Conservation (phyloP, 2,888 invertebrate species). For the Nephrotoma appendiculata region DNA sequence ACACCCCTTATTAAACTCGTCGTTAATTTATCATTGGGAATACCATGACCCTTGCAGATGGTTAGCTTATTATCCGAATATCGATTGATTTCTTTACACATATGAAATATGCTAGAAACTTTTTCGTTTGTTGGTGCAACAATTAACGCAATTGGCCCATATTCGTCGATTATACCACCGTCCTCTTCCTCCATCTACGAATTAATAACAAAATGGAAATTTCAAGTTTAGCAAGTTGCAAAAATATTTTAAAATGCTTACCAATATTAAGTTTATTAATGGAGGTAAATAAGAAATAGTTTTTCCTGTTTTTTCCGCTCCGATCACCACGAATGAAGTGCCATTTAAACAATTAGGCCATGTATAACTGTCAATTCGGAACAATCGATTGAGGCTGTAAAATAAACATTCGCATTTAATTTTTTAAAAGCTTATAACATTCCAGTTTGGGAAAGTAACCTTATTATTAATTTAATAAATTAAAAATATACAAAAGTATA, state of each 20-base stretch:
- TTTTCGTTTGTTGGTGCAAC: neutral
- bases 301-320: neutral
- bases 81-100: neutral
- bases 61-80: neutral
- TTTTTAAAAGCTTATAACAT: too few species aligned
- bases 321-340: neutral
- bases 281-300: neutral
- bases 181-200: neutral
- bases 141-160: neutral
- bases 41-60: neutral
- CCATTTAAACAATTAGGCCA: neutral
- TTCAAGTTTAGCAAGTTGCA: neutral
- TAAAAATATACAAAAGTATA: too few species aligned
- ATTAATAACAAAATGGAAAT: neutral
- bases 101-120: neutral
- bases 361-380: neutral
- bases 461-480: too few species aligned
- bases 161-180: neutral
- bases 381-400: neutral
- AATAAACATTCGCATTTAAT: too few species aligned
- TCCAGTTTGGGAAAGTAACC: too few species aligned
- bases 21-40: neutral
- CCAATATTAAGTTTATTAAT: neutral
- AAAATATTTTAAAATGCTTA: neutral
- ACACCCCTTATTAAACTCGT: neutral